A percentile compares a stretch with the other conserved stretches of the same genome.
Conservation (phyloP, 2,797 vertebrate species). For the Leuciscus waleckii region DNA sequence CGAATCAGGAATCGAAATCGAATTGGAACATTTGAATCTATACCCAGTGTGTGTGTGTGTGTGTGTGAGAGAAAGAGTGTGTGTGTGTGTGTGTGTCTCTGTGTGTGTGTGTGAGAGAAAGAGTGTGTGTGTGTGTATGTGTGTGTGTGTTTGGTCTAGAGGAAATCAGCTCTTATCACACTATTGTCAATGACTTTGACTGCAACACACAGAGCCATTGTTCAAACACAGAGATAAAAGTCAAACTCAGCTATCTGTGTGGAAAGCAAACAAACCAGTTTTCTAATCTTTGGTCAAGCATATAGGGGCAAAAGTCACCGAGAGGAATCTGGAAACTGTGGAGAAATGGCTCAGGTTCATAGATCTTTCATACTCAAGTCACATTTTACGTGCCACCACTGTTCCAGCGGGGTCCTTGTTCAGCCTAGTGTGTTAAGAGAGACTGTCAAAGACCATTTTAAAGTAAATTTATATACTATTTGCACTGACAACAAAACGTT, state of each 20-base stretch:
- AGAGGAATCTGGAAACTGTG: conserved; percentile 55
- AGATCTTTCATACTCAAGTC: conserved; percentile 71
- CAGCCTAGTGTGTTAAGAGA: neutral
- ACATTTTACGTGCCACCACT: conserved; percentile 52
- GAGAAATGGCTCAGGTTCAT: conserved; percentile 65
- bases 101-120: too few relatives aligned
- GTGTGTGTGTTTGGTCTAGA: neutral
- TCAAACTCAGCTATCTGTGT: conserved; percentile 69
- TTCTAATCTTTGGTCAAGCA: conserved; percentile 81
- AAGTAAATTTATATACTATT: conserved; percentile 32
- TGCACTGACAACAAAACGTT: conserved; percentile 2
- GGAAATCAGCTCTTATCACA: conserved; percentile 44
- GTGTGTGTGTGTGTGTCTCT: too few relatives aligned
- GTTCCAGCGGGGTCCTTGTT: conserved; percentile 51
- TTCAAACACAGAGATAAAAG: conserved; percentile 65
- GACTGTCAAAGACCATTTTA: conserved; percentile 48
- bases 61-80: too few relatives aligned
- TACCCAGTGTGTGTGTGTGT: too few relatives aligned
- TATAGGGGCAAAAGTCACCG: conserved; percentile 69
- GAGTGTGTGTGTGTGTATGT: neutral
- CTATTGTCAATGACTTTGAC: neutral
- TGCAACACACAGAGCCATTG: conserved; percentile 6
- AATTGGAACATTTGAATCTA: too few relatives aligned
- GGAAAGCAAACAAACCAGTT: conserved; percentile 70
- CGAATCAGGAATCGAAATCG: too few relatives aligned